Base-by-base conservation (phyloP, 2,888 invertebrate species). In the Amaurobius ferox region DNA sequence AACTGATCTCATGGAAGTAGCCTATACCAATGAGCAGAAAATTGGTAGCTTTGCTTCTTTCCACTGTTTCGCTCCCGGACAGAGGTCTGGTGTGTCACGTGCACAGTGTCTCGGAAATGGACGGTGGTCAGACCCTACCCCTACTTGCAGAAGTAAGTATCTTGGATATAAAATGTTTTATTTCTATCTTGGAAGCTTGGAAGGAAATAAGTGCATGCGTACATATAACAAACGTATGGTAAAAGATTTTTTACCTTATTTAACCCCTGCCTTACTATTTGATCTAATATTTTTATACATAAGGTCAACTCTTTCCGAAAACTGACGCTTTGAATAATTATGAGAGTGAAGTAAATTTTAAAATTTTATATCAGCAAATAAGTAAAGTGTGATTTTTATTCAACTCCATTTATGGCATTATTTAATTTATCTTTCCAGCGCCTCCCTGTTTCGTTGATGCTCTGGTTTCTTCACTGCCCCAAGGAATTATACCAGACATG, bases 21-120 rank as follows among this genome's bases (percentile, higher is more conserved):
- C 23, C 0, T 81, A 70, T 29, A 35, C 29, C 9, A 26, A 19
- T 26, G 95, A 95, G 5, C 96, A 95, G 92, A 94, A 95, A 89
- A 95, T 95, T 16, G 96, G 96, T 0, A 96, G 96, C 91, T 94
- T 95, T 73, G 94, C 96, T 30, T 95, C 96, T 91, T 95, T 96
- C 92, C 95, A 95, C 91, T 97, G 97, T 91, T 95, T 96, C 91
- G 94, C 95, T 9, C 72, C 48, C 1, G 96, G 96, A 89, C 96
- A 16, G 0, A 35, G 39, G 0, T 23, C 19, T 2, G 74, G 79
- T 3, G 66, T 30, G 3, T n/a, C 68, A 9, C 7, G 7, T 1
- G 55, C 68, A 16, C n/a, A 28, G 1, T 81, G 81, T 26, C 61
- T 39, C 0, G 9, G 2, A 16, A 35, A 74, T 30, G 81, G 81